Conservation (phyloP, 2,113 vertebrate species). For the Apeltes quadracus region DNA sequence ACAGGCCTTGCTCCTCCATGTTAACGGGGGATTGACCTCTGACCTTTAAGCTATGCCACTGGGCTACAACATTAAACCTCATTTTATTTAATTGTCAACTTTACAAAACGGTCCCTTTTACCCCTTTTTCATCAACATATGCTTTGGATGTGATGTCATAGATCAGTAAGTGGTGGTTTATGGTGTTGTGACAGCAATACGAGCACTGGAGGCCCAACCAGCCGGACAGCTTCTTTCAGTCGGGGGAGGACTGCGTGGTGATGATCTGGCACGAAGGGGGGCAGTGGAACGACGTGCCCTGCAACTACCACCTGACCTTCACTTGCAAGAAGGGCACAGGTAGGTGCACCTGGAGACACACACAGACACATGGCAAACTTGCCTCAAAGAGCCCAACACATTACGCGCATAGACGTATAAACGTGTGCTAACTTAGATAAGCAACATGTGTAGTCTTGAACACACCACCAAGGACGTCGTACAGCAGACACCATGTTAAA, state of each 20-base stretch:
- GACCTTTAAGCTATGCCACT: neutral
- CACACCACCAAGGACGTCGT: too few relatives aligned
- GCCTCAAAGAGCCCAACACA: too few relatives aligned
- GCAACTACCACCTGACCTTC: constrained; percentile 97
- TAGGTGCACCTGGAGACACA: constrained; percentile 38
- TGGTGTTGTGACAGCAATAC: constrained; percentile 86
- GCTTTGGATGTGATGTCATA: too few relatives aligned
- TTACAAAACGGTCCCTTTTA: neutral
- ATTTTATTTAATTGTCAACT: neutral
- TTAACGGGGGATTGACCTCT: too few relatives aligned
- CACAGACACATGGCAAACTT: neutral
- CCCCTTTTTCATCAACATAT: neutral
- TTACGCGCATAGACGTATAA: too few relatives aligned
- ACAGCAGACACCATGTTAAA: too few relatives aligned
- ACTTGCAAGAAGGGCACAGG: constrained; percentile 99
- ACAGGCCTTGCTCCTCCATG: too few relatives aligned
- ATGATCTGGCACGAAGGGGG: constrained; percentile 96
- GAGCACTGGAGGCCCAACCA: constrained; percentile 96
- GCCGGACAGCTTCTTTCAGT: constrained; percentile 96
- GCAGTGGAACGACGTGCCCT: constrained; percentile 96
- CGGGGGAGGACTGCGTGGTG: constrained; percentile 95
- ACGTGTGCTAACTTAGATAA: too few relatives aligned
- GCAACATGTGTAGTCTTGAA: too few relatives aligned
- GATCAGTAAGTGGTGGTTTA: too few relatives aligned
- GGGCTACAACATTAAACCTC: neutral